Evolutionary conservation across 30 jellyfish, hydroid and myxozoan genomes (phyloP).

Genomic region (Hydra vulgaris): DNA sequence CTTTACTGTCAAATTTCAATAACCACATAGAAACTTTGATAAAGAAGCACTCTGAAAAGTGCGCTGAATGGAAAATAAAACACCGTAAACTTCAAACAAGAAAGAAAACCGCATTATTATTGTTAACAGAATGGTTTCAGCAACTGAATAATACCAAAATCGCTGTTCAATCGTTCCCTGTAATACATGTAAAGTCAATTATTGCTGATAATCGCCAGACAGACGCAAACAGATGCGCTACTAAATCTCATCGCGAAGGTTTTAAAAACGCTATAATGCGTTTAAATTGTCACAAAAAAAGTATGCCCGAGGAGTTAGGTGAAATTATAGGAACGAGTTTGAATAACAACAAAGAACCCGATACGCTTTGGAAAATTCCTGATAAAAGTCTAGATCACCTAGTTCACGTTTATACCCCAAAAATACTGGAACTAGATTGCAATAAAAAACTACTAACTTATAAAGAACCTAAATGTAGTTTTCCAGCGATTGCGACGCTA

Average conservation of each 20-base stretch:
- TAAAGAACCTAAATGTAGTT: background rate
- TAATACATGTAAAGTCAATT: background rate
- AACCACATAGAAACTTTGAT: background rate
- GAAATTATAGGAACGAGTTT: background rate
- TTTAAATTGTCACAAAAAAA: too few species aligned
- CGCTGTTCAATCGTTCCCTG: background rate
- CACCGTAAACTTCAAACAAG: background rate
- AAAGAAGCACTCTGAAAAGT: background rate
- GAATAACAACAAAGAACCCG: background rate
- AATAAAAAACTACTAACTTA: background rate
- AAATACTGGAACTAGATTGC: conserved; percentile 10
- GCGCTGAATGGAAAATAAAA: background rate
- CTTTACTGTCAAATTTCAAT: too few species aligned
- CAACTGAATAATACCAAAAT: background rate
- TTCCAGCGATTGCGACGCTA: conserved; percentile 15
- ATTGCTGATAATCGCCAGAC: background rate
- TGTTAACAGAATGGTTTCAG: background rate
- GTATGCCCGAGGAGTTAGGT: background rate
- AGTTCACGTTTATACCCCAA: conserved; percentile 6
- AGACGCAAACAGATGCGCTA: background rate
- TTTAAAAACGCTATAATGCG: background rate
- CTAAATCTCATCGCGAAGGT: background rate
- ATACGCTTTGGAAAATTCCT: conserved; percentile 18
- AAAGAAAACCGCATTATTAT: background rate
- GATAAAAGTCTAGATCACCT: background rate